phyloP scores from a whole-genome alignment of 2,888 invertebrate genomes.

The Therioaphis trifolii region DNA sequence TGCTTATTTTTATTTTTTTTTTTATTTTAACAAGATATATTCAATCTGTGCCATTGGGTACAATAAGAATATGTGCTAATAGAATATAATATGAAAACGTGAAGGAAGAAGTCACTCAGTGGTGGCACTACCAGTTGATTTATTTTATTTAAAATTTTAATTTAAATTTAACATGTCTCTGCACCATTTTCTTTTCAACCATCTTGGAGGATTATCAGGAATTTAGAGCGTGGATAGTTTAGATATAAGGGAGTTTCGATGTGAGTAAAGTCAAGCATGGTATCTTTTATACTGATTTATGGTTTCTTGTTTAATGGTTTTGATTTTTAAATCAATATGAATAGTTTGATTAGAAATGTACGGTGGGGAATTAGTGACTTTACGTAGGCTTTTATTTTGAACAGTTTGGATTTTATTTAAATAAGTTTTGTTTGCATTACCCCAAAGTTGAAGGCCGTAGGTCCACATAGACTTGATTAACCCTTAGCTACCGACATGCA shows the following conservation, averaged over 20 bases:
- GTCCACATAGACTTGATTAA: no score
- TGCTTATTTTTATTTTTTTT: neutral
- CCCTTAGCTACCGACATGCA: no score
- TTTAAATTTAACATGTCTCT: neutral
- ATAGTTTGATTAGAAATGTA: neutral
- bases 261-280: neutral
- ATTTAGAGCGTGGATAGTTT: no score
- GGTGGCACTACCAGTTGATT: neutral
- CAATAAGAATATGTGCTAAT: constrained; percentile 1
- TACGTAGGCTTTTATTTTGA: no score
- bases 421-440: no score
- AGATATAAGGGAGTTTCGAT: neutral
- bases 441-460: no score
- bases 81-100: neutral
- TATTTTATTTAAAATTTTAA: neutral
- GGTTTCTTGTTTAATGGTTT: constrained; percentile 2
- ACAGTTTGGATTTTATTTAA: no score
- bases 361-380: neutral
- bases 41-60: neutral
- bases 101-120: neutral
- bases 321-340: neutral
- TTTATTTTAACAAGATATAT: neutral
- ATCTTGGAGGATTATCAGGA: neutral
- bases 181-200: no score
- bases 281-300: neutral